phyloP scores from a whole-genome alignment of 2,797 vertebrate genomes.

The Crenuchus spilurus region DNA sequence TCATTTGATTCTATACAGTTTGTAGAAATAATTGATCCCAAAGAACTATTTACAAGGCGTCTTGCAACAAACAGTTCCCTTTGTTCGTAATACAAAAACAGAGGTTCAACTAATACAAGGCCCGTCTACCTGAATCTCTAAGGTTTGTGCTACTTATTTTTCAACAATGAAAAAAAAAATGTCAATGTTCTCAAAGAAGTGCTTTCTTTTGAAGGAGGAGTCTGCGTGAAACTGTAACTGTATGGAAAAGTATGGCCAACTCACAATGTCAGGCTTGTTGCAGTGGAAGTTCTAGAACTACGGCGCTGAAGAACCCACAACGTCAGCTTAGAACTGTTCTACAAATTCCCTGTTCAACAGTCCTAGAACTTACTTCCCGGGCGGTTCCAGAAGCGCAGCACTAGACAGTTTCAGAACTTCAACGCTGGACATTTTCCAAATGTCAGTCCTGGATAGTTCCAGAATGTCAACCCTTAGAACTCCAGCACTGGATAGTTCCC shows the following conservation, averaged over 20 bases:
- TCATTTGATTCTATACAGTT: slow-evolving; percentile 73
- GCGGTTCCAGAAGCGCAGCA: no score
- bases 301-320: neutral
- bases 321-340: no score
- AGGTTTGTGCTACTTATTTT: slow-evolving; percentile 83
- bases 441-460: no score
- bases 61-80: slow-evolving; percentile 64
- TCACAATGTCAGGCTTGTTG: slow-evolving; percentile 42
- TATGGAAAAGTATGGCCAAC: slow-evolving; percentile 25
- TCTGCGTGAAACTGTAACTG: slow-evolving; percentile 50
- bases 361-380: neutral
- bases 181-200: slow-evolving; percentile 69
- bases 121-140: slow-evolving; percentile 85
- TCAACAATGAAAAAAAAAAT: slow-evolving; percentile 62
- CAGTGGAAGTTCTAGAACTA: slow-evolving; percentile 49
- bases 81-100: slow-evolving; percentile 68
- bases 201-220: slow-evolving; percentile 57
- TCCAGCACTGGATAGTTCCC: neutral
- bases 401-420: neutral
- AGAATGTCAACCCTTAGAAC: neutral
- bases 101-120: slow-evolving; percentile 75
- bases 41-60: slow-evolving; percentile 80
- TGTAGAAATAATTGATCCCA: slow-evolving; percentile 80
- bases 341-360: no score
- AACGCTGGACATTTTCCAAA: neutral